Conservation (phyloP, 2,113 vertebrate species). For the Micronycteris hirsuta region DNA sequence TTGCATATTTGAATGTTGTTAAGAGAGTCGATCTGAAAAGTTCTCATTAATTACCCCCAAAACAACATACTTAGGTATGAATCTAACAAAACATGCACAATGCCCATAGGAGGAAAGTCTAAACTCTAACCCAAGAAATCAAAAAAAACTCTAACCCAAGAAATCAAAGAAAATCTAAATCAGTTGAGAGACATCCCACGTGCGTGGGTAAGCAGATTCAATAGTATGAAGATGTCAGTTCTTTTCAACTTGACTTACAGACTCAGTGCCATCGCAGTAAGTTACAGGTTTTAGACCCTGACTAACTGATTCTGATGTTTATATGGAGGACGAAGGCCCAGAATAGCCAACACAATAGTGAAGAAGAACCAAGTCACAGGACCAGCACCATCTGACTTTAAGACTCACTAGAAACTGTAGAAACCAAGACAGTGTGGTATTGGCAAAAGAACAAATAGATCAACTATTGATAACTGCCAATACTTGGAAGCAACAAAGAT, state of each 20-base stretch:
- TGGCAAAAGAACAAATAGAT: background rate
- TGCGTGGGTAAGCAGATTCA: background rate
- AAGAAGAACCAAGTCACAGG: background rate
- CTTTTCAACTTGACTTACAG: background rate
- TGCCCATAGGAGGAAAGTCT: background rate
- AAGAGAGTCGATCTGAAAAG: background rate
- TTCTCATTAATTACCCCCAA: background rate
- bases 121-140: background rate
- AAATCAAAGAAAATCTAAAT: background rate
- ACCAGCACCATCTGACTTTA: background rate
- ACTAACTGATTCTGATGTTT: background rate
- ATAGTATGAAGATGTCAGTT: background rate
- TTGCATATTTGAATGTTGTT: background rate
- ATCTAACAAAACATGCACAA: background rate
- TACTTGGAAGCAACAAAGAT: background rate
- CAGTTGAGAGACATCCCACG: background rate
- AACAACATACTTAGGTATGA: background rate
- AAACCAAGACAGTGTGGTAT: no score
- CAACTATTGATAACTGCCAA: background rate
- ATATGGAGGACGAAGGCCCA: background rate
- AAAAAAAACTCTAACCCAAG: no score
- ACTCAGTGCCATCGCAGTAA: background rate
- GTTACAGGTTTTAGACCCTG: background rate
- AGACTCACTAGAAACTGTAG: background rate
- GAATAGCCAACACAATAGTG: background rate